Conservation (phyloP, 64 coral and sea anemone genomes). For the Acropora yongei region DNA sequence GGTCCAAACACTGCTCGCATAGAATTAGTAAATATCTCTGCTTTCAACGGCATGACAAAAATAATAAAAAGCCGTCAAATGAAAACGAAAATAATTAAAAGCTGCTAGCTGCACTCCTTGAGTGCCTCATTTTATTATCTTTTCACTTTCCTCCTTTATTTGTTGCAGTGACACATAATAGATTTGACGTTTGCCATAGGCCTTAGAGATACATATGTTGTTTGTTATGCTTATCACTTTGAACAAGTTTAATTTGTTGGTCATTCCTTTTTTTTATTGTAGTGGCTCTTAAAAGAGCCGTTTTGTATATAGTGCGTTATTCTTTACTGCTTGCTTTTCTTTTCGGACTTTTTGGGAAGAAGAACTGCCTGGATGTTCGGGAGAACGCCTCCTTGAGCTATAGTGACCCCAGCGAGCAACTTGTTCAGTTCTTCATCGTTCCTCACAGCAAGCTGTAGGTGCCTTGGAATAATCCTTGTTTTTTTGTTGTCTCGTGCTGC, state of each 20-base stretch:
- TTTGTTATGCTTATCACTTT: too few relatives aligned
- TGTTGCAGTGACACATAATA: too few relatives aligned
- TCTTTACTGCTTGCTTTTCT: constrained; percentile 27
- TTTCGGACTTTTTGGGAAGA: constrained; percentile 46
- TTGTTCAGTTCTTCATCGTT: constrained; percentile 57
- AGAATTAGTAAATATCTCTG: too few relatives aligned
- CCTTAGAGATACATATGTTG: too few relatives aligned
- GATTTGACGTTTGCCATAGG: too few relatives aligned
- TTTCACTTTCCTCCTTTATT: too few relatives aligned
- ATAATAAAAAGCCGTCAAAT: too few relatives aligned
- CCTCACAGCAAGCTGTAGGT: constrained; percentile 33
- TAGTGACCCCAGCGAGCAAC: constrained; percentile 33
- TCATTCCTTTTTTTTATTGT: constrained; percentile 9
- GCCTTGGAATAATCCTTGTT: constrained; percentile 39
- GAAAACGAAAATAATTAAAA: too few relatives aligned
- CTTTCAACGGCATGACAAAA: too few relatives aligned
- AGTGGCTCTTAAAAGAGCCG: constrained; percentile 60
- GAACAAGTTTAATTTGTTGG: background rate
- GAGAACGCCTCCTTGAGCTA: constrained; percentile 47
- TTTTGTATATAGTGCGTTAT: background rate
- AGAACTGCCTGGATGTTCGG: constrained; percentile 53
- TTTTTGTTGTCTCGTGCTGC: constrained; percentile 48
- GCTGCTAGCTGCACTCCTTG: too few relatives aligned
- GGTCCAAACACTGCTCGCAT: too few relatives aligned
- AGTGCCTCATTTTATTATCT: too few relatives aligned